Evolutionary conservation across 2,113 vertebrate genomes (phyloP).

Genomic region (Petromus typicus): DNA sequence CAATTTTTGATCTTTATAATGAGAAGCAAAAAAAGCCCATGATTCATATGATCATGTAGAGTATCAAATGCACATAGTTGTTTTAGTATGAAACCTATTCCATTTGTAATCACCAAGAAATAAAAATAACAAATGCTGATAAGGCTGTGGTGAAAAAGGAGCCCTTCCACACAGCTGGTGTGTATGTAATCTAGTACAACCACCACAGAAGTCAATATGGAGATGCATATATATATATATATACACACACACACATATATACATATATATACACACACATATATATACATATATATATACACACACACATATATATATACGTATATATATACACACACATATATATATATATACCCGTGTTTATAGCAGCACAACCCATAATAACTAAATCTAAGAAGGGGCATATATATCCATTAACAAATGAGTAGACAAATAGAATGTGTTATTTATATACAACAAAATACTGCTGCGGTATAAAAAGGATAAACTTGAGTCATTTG

Average conservation of each 20-base stretch:
- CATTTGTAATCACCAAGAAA: background rate
- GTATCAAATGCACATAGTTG: background rate
- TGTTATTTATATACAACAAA: background rate
- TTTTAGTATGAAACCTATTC: background rate
- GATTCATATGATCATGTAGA: background rate
- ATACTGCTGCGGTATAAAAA: background rate
- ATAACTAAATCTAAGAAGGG: background rate
- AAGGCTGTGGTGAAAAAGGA: background rate
- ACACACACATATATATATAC: too few species aligned
- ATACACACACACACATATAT: too few species aligned
- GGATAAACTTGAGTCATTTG: background rate
- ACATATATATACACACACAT: too few species aligned
- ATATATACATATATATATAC: too few species aligned
- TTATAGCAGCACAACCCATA: background rate
- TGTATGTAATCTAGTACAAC: background rate
- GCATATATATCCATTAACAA: background rate
- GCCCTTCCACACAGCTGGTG: too few species aligned
- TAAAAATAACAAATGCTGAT: background rate
- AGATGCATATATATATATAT: background rate
- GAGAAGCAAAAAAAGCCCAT: background rate
- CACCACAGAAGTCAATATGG: background rate
- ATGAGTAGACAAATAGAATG: background rate
- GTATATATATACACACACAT: too few species aligned
- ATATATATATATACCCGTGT: background rate
- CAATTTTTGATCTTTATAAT: background rate